These are phyloP conservation scores for Notamacropus eugenii DNA, from an alignment of 2,797 vertebrate species.

Conservation along the genomic window DNA sequence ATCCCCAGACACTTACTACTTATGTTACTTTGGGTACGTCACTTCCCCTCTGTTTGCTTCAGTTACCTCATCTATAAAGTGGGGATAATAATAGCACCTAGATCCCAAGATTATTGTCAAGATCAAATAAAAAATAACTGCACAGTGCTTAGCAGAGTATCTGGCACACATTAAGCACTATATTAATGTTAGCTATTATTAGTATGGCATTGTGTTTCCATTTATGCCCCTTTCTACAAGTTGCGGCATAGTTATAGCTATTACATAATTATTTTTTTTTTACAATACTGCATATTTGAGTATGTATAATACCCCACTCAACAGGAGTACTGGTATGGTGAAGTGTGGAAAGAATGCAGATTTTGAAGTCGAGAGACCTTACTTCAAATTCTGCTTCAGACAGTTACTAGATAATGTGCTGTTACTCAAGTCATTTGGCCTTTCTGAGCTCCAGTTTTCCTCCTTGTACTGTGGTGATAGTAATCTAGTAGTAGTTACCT, in stretches of 20 bases:
- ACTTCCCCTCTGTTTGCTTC: neutral
- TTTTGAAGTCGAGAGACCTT: rapidly evolving
- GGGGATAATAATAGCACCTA: neutral
- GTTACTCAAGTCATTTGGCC: neutral
- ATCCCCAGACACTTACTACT: neutral
- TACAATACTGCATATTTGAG: neutral
- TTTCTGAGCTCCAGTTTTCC: neutral
- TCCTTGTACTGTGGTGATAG: neutral
- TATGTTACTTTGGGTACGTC: neutral
- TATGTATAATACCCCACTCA: neutral
- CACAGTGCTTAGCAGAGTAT: neutral
- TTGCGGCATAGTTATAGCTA: neutral
- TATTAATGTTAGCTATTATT: neutral
- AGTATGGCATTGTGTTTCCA: neutral
- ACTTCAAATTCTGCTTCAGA: neutral
- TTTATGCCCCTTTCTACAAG: neutral
- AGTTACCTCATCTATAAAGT: neutral
- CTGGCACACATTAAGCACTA: neutral
- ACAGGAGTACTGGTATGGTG: neutral
- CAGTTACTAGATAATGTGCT: rapidly evolving
- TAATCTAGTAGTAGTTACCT: no score
- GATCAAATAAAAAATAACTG: neutral
- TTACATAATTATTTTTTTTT: neutral
- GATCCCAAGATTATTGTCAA: neutral
- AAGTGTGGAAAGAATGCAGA: neutral